Percentiles rank a stretch among this genome's conserved stretches.
Conservation (phyloP, 2,888 invertebrate species). For the Xylocampa areola region DNA sequence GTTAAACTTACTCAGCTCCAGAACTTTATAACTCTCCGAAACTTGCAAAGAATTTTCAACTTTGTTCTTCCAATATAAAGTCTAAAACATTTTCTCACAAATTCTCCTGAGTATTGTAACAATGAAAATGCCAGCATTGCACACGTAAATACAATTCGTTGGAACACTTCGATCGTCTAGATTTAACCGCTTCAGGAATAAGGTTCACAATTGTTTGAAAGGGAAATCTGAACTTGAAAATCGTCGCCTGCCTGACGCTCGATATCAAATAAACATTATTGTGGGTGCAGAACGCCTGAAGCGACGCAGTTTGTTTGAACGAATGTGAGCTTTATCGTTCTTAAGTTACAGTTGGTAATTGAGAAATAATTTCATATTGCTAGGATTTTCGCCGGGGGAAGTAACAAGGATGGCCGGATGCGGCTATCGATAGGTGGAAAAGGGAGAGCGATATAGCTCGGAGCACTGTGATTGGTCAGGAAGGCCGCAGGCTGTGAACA, state of each 20-base stretch:
- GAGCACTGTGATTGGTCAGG: conserved; percentile 90
- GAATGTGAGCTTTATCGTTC: conserved; percentile 69
- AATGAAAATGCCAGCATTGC: conserved; percentile 89
- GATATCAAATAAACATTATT: conserved; percentile 88
- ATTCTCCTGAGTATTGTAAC: conserved; percentile 80
- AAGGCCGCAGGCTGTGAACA: conserved; percentile 90
- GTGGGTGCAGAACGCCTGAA: conserved; percentile 77
- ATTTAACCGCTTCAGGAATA: conserved; percentile 77
- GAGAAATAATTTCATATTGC: conserved; percentile 68
- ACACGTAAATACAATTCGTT: conserved; percentile 87
- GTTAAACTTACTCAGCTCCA: conserved; percentile 65
- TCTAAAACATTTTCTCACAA: conserved; percentile 37
- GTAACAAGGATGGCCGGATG: conserved; percentile 78
- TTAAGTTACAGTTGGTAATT: conserved; percentile 67
- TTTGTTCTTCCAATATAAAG: conserved; percentile 50
- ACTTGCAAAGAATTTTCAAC: conserved; percentile 53
- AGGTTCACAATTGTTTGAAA: conserved; percentile 82
- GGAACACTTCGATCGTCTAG: conserved; percentile 73
- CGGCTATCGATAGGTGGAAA: conserved; percentile 67
- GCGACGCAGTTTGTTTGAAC: conserved; percentile 63
- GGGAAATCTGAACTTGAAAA: conserved; percentile 89
- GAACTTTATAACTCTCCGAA: conserved; percentile 53
- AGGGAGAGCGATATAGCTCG: conserved; percentile 84
- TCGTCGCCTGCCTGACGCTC: conserved; percentile 89
- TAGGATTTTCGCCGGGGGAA: conserved; percentile 89